Evolutionary conservation across 1,140 invertebrate genomes (phyloP).

Genomic region (Sycobia sp.): DNA sequence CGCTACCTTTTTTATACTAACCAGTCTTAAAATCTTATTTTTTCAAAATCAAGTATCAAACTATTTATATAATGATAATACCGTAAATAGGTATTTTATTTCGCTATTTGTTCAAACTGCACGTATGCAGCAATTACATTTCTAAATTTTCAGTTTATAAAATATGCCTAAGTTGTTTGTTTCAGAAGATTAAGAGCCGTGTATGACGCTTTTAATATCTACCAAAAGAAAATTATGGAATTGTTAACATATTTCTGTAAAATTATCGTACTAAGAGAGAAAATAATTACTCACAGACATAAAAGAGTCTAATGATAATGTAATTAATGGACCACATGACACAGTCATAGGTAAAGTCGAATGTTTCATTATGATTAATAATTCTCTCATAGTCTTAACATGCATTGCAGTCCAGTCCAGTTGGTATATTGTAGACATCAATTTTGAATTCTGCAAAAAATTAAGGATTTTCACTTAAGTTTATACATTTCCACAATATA

Average conservation of each 20-base stretch:
- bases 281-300: slow-evolving; percentile 11
- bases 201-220: slow-evolving; percentile 18
- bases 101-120: no score
- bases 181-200: slow-evolving; percentile 15
- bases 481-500: background rate
- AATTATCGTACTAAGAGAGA: background rate
- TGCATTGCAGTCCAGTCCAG: background rate
- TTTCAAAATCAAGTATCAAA: no score
- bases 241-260: background rate
- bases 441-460: background rate
- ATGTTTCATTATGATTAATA: background rate
- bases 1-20: no score
- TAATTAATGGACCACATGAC: background rate
- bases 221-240: background rate
- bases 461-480: background rate
- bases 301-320: slow-evolving; percentile 9
- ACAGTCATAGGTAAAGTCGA: background rate
- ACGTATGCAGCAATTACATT: no score
- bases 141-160: no score
- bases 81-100: no score
- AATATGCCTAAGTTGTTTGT: background rate
- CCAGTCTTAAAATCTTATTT: no score
- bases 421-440: background rate
- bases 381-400: background rate
- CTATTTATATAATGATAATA: no score